Evolutionary conservation across 2,888 invertebrate species (phyloP).

Genomic region (Ferrisia virgata): DNA sequence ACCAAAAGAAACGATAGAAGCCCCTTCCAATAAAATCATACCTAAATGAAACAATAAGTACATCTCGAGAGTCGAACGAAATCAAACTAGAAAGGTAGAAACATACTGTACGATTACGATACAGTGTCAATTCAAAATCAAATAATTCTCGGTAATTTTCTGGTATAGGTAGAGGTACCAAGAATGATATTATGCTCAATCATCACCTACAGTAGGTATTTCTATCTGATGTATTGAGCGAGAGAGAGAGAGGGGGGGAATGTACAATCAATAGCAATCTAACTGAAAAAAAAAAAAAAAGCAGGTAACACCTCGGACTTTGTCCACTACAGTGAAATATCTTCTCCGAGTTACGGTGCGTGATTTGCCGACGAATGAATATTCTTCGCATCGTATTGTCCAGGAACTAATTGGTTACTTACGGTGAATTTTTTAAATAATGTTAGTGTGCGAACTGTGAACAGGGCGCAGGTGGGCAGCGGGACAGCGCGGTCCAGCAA

Average conservation of each 20-base stretch:
- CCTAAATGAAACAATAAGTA: not conserved
- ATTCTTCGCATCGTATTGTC: slow-evolving; percentile 6
- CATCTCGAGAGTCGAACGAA: not conserved
- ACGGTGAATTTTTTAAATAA: slow-evolving; percentile 22
- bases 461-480: no score
- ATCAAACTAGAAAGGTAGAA: no score
- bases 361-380: not conserved
- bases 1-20: no score
- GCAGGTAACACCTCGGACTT: not conserved
- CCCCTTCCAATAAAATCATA: not conserved
- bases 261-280: not conserved
- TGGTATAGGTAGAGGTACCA: not conserved
- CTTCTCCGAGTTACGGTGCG: not conserved
- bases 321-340: not conserved
- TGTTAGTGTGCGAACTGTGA: not conserved
- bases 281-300: not conserved
- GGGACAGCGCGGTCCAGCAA: not conserved
- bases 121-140: not conserved
- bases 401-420: slow-evolving; percentile 29
- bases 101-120: not conserved
- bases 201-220: not conserved
- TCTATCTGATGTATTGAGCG: no score
- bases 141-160: not conserved
- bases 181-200: not conserved
- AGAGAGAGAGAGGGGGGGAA: no score